These are phyloP conservation scores for Bucorvus abyssinicus DNA, from an alignment of 2,797 vertebrate species.

Conservation along the genomic window DNA sequence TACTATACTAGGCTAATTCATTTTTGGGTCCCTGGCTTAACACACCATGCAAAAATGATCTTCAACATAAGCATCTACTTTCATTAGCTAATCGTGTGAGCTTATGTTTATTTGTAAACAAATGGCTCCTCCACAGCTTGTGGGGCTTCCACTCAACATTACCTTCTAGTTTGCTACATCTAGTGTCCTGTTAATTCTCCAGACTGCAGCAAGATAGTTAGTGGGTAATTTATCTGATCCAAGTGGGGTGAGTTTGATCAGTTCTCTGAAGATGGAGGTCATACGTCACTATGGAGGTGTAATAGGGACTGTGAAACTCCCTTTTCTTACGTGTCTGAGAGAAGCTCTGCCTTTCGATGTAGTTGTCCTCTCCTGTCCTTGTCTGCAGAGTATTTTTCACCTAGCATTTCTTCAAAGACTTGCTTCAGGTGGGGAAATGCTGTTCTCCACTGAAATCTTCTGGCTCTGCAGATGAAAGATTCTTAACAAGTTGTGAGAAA, in stretches of 20 bases:
- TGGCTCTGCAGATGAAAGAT: background rate
- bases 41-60: background rate
- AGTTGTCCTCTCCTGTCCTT: background rate
- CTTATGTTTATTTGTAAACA: background rate
- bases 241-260: background rate
- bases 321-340: background rate
- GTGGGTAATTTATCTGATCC: background rate
- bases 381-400: background rate
- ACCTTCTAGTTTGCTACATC: background rate
- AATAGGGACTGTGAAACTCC: background rate
- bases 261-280: background rate
- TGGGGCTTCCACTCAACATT: background rate
- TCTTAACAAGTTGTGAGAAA: background rate
- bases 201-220: background rate
- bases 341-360: background rate
- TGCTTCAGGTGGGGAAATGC: background rate
- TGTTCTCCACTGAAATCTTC: background rate
- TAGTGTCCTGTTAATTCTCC: background rate
- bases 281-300: accelerated
- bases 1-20: background rate
- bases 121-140: background rate
- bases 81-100: background rate
- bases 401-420: background rate
- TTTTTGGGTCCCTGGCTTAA: background rate
- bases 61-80: background rate